Evolutionary conservation across 2,797 vertebrate genomes (phyloP).

Genomic region (Onychomys torridus): DNA sequence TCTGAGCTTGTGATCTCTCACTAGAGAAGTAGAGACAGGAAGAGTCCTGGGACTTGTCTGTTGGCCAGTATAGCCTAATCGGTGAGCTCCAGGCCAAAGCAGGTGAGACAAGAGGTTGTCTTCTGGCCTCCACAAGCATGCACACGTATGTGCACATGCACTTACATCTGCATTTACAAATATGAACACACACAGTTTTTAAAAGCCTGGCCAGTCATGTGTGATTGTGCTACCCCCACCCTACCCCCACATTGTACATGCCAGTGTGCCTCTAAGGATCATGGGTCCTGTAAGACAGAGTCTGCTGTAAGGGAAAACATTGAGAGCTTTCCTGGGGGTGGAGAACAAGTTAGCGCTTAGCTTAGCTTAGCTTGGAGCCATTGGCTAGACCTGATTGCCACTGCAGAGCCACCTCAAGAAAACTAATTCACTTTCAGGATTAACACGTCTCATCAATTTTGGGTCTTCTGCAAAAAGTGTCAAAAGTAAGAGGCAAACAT

Average conservation of each 20-base stretch:
- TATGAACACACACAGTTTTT: background rate
- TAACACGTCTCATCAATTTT: background rate
- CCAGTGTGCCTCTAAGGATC: fast-evolving
- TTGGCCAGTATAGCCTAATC: background rate
- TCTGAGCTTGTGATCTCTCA: background rate
- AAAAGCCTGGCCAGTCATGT: background rate
- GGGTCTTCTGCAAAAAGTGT: background rate
- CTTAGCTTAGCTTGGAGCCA: background rate
- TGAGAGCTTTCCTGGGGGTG: background rate
- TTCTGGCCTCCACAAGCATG: background rate
- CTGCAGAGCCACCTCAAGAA: background rate
- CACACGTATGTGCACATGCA: background rate
- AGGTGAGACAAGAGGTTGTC: background rate
- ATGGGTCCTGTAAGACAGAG: background rate
- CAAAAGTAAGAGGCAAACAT: background rate
- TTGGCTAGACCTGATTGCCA: fast-evolving
- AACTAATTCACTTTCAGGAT: background rate
- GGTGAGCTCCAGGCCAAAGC: background rate
- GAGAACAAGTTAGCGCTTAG: background rate
- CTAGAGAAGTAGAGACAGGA: background rate
- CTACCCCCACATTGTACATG: background rate
- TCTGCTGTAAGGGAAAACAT: background rate
- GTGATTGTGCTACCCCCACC: background rate
- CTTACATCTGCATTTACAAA: background rate
- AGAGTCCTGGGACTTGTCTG: background rate